A percentile compares a stretch with the other conserved stretches of the same genome.
Conservation (phyloP, 2,888 invertebrate genomes). For the Archaeoteleia sp. region DNA sequence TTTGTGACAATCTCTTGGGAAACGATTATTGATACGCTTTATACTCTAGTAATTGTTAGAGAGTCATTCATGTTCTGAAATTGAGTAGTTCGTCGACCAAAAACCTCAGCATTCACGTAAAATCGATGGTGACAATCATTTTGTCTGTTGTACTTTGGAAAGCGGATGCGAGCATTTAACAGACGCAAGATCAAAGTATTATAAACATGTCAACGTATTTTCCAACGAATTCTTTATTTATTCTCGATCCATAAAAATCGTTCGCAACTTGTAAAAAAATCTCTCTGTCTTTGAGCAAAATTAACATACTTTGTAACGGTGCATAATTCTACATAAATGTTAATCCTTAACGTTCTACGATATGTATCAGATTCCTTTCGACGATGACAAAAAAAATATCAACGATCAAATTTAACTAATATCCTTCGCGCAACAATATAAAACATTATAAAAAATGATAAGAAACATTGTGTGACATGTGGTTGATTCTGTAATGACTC, state of each 20-base stretch:
- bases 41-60: slow-evolving; percentile 70
- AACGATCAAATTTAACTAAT: slow-evolving; percentile 21
- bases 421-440: slow-evolving; percentile 24
- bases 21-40: slow-evolving; percentile 64
- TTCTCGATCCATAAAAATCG: too few species aligned
- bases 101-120: slow-evolving; percentile 49
- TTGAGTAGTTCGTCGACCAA: slow-evolving; percentile 60
- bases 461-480: too few species aligned
- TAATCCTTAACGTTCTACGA: slow-evolving; percentile 47
- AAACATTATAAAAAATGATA: slow-evolving; percentile 26
- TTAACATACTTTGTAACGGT: too few species aligned
- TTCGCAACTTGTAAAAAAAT: too few species aligned
- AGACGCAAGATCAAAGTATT: slow-evolving; percentile 16
- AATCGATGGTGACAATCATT: slow-evolving; percentile 17
- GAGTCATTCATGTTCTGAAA: slow-evolving; percentile 65
- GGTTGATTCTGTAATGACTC: slow-evolving; percentile 27
- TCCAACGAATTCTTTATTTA: too few species aligned
- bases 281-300: too few species aligned
- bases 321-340: slow-evolving; percentile 37
- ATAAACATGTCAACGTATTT: slow-evolving; percentile 1
- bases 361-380: slow-evolving; percentile 52
- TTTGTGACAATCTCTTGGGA: slow-evolving; percentile 54
- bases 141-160: slow-evolving; percentile 31
- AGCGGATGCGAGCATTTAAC: slow-evolving; percentile 32
- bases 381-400: slow-evolving; percentile 7